Evolutionary conservation across 2,113 vertebrate genomes (phyloP).

Genomic region (Oncorhynchus gorbuscha): DNA sequence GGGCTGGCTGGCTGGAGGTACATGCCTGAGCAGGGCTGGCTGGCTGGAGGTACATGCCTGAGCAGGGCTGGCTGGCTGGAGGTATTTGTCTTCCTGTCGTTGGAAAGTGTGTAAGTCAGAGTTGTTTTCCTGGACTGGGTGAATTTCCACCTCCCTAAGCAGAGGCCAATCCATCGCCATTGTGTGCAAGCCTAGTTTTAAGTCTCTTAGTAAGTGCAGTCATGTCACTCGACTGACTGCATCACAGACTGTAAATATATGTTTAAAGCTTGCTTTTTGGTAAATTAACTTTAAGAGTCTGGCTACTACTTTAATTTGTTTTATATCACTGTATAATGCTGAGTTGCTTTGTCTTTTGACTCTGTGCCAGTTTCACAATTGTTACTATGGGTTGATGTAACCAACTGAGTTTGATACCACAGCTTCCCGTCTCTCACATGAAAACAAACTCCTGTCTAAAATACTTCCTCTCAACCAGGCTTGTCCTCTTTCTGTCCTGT

Average conservation of each 20-base stretch:
- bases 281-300: conserved; percentile 4
- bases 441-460: neutral
- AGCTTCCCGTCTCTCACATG: neutral
- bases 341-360: neutral
- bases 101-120: neutral
- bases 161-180: conserved; percentile 22
- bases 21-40: neutral
- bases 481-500: neutral
- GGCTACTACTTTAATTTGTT: neutral
- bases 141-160: too few species aligned
- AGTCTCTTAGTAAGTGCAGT: conserved; percentile 8
- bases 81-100: conserved; percentile 12
- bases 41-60: neutral
- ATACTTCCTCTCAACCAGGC: neutral
- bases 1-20: too few species aligned
- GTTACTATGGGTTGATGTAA: neutral
- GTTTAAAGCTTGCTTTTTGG: neutral
- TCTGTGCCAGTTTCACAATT: neutral
- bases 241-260: conserved; percentile 7
- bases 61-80: neutral
- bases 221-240: neutral
- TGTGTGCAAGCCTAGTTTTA: conserved; percentile 23
- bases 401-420: neutral
- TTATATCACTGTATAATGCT: neutral
- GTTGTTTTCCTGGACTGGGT: conserved; percentile 9